phyloP scores from a whole-genome alignment of 30 jellyfish, hydroid and myxozoan species.

The Aurelia sp. region DNA sequence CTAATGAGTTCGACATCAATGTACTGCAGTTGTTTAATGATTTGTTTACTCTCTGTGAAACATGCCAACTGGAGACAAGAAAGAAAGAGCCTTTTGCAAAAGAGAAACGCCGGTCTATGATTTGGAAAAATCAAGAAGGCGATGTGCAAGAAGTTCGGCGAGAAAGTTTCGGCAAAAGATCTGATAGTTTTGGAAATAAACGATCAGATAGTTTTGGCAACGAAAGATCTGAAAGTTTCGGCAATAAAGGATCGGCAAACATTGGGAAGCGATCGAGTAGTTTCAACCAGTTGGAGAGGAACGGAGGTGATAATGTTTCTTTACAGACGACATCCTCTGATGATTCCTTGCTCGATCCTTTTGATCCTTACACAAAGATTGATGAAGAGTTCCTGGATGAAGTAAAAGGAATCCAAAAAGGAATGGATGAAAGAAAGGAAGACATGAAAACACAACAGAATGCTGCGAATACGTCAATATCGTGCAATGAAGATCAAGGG shows the following conservation, averaged over 20 bases:
- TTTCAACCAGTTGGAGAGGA: no score
- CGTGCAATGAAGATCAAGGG: no score
- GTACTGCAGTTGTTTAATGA: constrained; percentile 39
- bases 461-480: no score
- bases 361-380: constrained; percentile 12
- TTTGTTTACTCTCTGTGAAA: constrained; percentile 35
- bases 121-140: constrained; percentile 1
- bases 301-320: constrained; percentile 5
- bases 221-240: no score
- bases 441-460: background rate
- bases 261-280: no score
- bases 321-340: background rate
- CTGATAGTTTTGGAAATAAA: background rate
- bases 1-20: background rate
- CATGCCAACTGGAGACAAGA: constrained; percentile 22
- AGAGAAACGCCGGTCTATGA: constrained; percentile 1
- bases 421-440: background rate
- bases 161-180: background rate
- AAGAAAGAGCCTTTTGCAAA: background rate
- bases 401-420: constrained; percentile 1
- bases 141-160: background rate
- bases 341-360: constrained; percentile 19
- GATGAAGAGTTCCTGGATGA: constrained; percentile 3
- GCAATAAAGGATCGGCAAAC: no score
- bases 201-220: background rate